A percentile compares a stretch with the other conserved stretches of the same genome.
These are phyloP conservation scores for Drosophila kuntzei DNA, from an alignment of 2,888 invertebrate genomes.

Conservation along the genomic window DNA sequence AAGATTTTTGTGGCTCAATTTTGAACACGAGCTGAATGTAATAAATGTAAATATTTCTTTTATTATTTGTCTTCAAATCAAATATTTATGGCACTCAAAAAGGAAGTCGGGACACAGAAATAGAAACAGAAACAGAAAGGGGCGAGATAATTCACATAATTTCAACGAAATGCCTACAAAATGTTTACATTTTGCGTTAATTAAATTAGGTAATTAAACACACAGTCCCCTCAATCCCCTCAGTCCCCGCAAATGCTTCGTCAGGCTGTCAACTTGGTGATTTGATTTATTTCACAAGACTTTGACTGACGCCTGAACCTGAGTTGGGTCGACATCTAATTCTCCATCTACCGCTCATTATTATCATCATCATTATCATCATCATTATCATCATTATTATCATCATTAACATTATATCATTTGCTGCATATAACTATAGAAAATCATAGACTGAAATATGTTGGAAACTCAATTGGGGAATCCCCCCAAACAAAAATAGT, in stretches of 20 bases:
- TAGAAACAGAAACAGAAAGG: slow-evolving; percentile 1
- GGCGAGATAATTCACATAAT: slow-evolving; percentile 33
- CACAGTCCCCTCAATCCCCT: not conserved
- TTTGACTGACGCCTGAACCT: slow-evolving; percentile 25
- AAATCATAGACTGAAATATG: slow-evolving; percentile 33
- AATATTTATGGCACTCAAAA: slow-evolving; percentile 34
- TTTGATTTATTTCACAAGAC: slow-evolving; percentile 56
- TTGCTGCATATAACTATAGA: slow-evolving; percentile 42
- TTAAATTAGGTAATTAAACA: slow-evolving; percentile 65
- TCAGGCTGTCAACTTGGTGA: slow-evolving; percentile 49
- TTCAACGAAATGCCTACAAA: slow-evolving; percentile 27
- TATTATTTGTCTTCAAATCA: slow-evolving; percentile 32
- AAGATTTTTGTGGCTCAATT: not conserved
- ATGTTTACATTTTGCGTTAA: slow-evolving; percentile 65
- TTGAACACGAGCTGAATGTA: slow-evolving; percentile 1
- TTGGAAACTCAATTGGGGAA: slow-evolving; percentile 14
- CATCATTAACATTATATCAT: not conserved
- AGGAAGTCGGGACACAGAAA: not conserved
- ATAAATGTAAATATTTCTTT: not conserved
- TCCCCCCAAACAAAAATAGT: slow-evolving; percentile 4
- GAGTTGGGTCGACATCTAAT: slow-evolving; percentile 9
- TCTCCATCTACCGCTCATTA: not conserved
- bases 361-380: not conserved
- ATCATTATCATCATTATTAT: slow-evolving; percentile 12
- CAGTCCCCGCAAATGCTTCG: slow-evolving; percentile 5